Conservation (phyloP, 2,113 vertebrate genomes). For the Rhizomys pruinosus region DNA sequence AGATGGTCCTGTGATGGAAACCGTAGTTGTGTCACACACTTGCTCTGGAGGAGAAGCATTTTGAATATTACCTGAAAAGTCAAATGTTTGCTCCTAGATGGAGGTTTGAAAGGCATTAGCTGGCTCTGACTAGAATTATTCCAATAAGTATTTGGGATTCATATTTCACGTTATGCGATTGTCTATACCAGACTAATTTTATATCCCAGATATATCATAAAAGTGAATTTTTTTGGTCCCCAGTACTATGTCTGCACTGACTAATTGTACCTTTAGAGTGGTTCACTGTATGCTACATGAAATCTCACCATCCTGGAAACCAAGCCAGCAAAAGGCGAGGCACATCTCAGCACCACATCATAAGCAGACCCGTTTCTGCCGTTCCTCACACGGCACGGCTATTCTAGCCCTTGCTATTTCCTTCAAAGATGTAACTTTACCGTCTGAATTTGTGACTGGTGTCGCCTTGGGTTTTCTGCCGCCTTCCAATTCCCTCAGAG, state of each 20-base stretch:
- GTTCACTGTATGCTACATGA: neutral
- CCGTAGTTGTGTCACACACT: neutral
- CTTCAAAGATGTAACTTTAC: neutral
- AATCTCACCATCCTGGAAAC: neutral
- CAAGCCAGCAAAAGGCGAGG: neutral
- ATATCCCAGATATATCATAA: neutral
- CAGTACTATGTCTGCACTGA: neutral
- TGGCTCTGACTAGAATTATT: neutral
- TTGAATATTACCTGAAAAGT: neutral
- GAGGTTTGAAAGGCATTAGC: neutral
- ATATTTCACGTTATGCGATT: neutral
- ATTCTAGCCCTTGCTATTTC: neutral
- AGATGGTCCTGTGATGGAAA: neutral
- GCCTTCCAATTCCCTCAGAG: rapidly evolving
- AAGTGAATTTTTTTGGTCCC: neutral
- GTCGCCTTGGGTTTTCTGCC: too few relatives aligned
- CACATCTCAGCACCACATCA: neutral
- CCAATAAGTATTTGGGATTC: neutral
- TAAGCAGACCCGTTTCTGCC: neutral
- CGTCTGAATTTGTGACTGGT: neutral
- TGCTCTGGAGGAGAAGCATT: neutral
- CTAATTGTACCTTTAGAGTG: neutral
- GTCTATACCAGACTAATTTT: too few relatives aligned
- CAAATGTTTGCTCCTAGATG: neutral
- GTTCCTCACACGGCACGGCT: neutral